Evolutionary conservation across 2,797 vertebrate genomes (phyloP), one percentile per base, ranked within the genome.

Genomic region (Rhynchonycteris naso): DNA sequence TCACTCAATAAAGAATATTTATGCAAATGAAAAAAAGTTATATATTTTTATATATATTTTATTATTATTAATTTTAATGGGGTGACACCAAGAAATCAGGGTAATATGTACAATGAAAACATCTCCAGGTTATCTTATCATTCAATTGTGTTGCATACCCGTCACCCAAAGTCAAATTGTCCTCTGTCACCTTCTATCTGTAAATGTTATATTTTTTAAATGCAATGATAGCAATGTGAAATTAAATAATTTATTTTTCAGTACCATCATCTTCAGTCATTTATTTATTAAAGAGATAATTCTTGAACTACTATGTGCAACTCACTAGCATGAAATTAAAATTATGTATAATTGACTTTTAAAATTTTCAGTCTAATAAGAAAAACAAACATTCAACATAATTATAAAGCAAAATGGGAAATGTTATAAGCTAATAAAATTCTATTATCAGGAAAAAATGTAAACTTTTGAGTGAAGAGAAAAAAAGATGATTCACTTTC

Each of bases 1-100:
- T 18, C 28, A 69, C 59, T 80, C 76, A 91, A 92, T 68, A 92
- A 90, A 81, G n/a, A 54, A 69, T 61, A 12, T 79, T 72, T 89
- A 58, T 3, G 21, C 33, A 86, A 95, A 61, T 59, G 38, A 95
- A 93, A 91, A n/a, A n/a, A n/a, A n/a, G n/a, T n/a, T n/a, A n/a
- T n/a, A n/a, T n/a, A n/a, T n/a, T n/a, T n/a, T n/a, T n/a, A n/a
- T n/a, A n/a, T n/a, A n/a, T n/a, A n/a, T n/a, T n/a, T n/a, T n/a
- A n/a, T n/a, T n/a, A n/a, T n/a, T n/a, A n/a, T n/a, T n/a, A n/a
- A n/a, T n/a, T n/a, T n/a, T n/a, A n/a, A n/a, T n/a, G n/a, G n/a
- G n/a, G n/a, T n/a, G n/a, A n/a, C n/a, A n/a, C n/a, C n/a, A n/a
- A n/a, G n/a, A n/a, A n/a, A n/a, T n/a, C n/a, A n/a, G n/a, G n/a